These are phyloP conservation scores for Netelia virgata DNA, from an alignment of 2,888 invertebrate genomes.

Conservation along the genomic window DNA sequence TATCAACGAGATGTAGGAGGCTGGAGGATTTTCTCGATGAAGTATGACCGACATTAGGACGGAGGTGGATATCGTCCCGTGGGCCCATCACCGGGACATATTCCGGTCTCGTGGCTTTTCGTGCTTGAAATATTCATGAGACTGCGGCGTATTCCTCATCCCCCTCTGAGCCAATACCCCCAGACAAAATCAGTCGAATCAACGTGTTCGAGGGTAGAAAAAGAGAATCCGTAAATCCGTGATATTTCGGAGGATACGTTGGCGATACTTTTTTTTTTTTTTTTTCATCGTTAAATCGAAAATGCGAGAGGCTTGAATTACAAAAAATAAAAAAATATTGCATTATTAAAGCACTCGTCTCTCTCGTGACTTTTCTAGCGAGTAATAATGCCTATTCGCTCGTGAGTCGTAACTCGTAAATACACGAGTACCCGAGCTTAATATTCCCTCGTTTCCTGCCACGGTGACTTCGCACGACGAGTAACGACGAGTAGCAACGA, in stretches of 20 bases:
- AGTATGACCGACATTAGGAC: constrained; percentile 72
- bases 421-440: too few species aligned
- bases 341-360: too few species aligned
- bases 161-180: constrained; percentile 1
- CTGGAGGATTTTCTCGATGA: constrained; percentile 66
- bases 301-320: too few species aligned
- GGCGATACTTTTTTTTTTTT: background rate
- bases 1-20: constrained; percentile 19
- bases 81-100: constrained; percentile 63
- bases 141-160: constrained; percentile 50
- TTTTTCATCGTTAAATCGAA: background rate
- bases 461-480: too few species aligned
- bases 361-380: too few species aligned
- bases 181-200: constrained; percentile 47
- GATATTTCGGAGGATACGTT: too few species aligned
- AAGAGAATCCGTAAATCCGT: constrained; percentile 14
- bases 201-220: constrained; percentile 9
- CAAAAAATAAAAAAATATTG: too few species aligned
- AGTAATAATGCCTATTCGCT: too few species aligned
- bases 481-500: too few species aligned
- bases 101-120: constrained; percentile 64
- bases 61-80: constrained; percentile 64
- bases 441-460: too few species aligned
- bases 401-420: too few species aligned
- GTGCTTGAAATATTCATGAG: constrained; percentile 77